phyloP scores from a whole-genome alignment of 2,797 vertebrate species.

The Chaenodraco wilsoni region DNA sequence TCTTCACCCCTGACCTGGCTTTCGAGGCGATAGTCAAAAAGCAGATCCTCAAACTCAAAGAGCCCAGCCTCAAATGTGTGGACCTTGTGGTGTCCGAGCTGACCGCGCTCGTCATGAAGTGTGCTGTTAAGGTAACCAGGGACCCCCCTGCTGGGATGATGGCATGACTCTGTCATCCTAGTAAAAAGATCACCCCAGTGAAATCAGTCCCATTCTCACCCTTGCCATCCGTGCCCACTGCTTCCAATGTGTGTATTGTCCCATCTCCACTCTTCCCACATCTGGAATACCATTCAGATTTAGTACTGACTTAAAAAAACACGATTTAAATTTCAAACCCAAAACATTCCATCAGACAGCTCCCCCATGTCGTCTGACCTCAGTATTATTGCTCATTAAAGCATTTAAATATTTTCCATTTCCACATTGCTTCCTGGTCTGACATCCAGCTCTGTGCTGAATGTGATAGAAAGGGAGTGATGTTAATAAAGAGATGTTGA shows the following conservation, averaged over 20 bases:
- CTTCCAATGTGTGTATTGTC: constrained; percentile 41
- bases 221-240: constrained; percentile 32
- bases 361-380: constrained; percentile 36
- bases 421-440: constrained; percentile 28
- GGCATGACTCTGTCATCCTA: constrained; percentile 47
- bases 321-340: constrained; percentile 37
- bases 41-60: constrained; percentile 94
- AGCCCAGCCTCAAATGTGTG: constrained; percentile 93
- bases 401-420: constrained; percentile 16
- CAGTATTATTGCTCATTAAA: constrained; percentile 40
- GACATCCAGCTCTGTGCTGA: constrained; percentile 43
- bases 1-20: constrained; percentile 94
- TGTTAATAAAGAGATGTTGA: constrained; percentile 31
- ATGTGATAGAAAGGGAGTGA: constrained; percentile 34
- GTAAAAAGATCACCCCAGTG: constrained; percentile 48
- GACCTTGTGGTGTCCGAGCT: constrained; percentile 92
- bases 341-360: constrained; percentile 39
- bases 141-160: constrained; percentile 31
- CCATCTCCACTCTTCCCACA: constrained; percentile 1
- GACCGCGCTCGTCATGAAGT: constrained; percentile 91
- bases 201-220: constrained; percentile 39
- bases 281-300: constrained; percentile 20
- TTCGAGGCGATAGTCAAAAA: constrained; percentile 96
- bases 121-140: constrained; percentile 89
- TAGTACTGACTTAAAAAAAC: constrained; percentile 11